phyloP scores from a whole-genome alignment of 2,888 invertebrate genomes.

The Cheilosia vulpina region DNA sequence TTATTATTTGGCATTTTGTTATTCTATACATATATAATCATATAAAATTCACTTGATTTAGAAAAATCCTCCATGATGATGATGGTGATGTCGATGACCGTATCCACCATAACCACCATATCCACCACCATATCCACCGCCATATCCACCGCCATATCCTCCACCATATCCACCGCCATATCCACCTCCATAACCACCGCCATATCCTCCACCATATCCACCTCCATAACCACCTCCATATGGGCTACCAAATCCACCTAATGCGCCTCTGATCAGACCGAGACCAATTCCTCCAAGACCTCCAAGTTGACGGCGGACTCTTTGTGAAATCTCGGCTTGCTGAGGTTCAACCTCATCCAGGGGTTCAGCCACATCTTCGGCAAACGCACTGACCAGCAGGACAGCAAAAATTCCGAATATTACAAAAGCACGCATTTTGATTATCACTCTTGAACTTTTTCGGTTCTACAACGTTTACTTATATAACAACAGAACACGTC shows the following conservation, averaged over 20 bases:
- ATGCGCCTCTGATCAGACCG: conserved; percentile 18
- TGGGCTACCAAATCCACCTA: conserved; percentile 16
- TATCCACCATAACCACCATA: too few species aligned
- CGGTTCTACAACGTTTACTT: too few species aligned
- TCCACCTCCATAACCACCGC: neutral
- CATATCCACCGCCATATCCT: neutral
- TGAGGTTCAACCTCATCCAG: neutral
- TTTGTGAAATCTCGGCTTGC: too few species aligned
- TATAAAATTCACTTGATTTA: neutral
- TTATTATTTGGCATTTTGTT: too few species aligned
- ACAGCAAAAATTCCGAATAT: conserved; percentile 25
- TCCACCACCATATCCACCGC: neutral
- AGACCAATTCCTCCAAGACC: too few species aligned
- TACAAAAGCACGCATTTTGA: conserved; percentile 39
- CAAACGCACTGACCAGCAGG: conserved; percentile 27
- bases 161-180: neutral
- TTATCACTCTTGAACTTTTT: too few species aligned
- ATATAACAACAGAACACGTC: too few species aligned
- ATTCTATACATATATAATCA: too few species aligned
- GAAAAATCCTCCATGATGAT: conserved; percentile 3
- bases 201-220: conserved; percentile 16
- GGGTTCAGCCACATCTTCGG: neutral
- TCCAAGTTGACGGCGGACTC: too few species aligned
- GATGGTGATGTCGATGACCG: neutral
- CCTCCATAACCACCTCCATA: conserved; percentile 35